A percentile compares a stretch with the other conserved stretches of the same genome.
These are phyloP conservation scores for Coelogynopora nodosa DNA, from an alignment of 2,888 invertebrate genomes.

Conservation along the genomic window DNA sequence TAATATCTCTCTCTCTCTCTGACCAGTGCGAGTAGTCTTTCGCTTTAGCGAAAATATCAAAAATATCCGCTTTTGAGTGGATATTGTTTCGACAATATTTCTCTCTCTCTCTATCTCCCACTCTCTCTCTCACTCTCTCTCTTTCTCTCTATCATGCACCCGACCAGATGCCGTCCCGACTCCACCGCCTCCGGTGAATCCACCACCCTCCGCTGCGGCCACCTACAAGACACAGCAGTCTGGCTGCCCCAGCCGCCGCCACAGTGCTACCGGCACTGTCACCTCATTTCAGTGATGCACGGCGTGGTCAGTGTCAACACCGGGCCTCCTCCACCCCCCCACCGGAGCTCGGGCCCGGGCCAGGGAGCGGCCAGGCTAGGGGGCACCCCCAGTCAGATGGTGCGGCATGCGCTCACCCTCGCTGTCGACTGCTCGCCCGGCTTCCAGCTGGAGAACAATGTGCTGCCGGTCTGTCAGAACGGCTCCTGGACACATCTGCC, in stretches of 20 bases:
- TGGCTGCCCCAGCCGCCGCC: conserved; percentile 24
- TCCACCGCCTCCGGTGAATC: conserved; percentile 9
- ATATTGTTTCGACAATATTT: too few species aligned
- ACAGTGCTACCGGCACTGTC: conserved; percentile 20
- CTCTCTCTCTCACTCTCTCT: too few species aligned
- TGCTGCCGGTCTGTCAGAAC: neutral
- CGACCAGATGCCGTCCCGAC: neutral
- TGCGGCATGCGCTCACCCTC: neutral
- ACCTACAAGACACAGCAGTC: neutral
- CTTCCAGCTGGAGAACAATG: neutral
- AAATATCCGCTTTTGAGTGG: too few species aligned
- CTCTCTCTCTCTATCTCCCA: too few species aligned
- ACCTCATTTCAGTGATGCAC: neutral
- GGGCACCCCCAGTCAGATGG: neutral
- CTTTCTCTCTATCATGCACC: too few species aligned
- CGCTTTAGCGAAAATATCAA: too few species aligned
- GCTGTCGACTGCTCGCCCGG: neutral
- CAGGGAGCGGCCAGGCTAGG: too few species aligned
- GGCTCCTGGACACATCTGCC: conserved; percentile 7
- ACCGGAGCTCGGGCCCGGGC: neutral
- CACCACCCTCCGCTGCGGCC: neutral
- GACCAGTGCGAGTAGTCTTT: too few species aligned
- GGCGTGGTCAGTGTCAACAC: neutral
- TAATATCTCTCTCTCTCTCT: too few species aligned
- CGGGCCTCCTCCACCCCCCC: neutral